Evolutionary conservation across 1,140 invertebrate genomes (phyloP).

Genomic region (Bombus vancouverensis): DNA sequence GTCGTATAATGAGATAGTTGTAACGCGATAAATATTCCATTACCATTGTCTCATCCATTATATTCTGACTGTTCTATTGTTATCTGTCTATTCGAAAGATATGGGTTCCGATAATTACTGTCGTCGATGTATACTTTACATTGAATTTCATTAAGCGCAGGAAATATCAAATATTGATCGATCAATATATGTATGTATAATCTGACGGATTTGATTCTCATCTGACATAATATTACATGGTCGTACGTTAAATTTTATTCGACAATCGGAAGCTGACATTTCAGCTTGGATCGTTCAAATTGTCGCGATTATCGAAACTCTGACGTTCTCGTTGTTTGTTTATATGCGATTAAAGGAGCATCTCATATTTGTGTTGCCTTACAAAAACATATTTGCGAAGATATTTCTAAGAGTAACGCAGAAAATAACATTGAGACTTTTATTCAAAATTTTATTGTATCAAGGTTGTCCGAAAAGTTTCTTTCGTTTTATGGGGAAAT

Average conservation of each 20-base stretch:
- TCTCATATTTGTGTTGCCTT: no score
- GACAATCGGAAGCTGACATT: neutral
- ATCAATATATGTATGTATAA: neutral
- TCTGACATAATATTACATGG: neutral
- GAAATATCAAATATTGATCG: slow-evolving; percentile 11
- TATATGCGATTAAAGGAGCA: neutral
- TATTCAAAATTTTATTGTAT: no score
- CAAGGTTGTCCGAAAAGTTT: no score
- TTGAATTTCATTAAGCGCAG: neutral
- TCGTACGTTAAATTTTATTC: neutral
- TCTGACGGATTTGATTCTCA: neutral
- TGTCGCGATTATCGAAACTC: neutral
- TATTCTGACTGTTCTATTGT: neutral
- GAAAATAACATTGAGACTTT: no score
- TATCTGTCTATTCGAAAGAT: neutral
- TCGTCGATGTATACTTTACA: neutral
- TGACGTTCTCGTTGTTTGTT: neutral
- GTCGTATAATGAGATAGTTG: neutral
- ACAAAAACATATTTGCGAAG: no score
- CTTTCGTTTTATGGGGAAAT: no score
- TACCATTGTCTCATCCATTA: neutral
- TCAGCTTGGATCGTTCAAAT: neutral
- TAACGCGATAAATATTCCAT: neutral
- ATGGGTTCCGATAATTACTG: slow-evolving; percentile 3
- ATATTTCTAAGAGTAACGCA: no score